phyloP scores from a whole-genome alignment of 2,888 invertebrate genomes.

The Elysia crispata region DNA sequence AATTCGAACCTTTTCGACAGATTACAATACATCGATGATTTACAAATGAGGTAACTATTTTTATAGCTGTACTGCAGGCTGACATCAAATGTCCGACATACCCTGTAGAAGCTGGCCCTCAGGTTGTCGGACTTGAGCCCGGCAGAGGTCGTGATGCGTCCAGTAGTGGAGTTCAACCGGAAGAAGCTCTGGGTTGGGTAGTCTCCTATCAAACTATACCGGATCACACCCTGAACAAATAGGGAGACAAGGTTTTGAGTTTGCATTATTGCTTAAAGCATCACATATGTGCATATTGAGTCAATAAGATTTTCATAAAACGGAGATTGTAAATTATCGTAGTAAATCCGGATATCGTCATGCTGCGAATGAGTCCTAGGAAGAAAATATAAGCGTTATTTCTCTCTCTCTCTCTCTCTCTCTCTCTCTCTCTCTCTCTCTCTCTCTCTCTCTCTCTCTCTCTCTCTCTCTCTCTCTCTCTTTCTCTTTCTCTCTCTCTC shows the following conservation, averaged over 20 bases:
- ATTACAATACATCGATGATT: too few species aligned
- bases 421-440: neutral
- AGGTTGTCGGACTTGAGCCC: slow-evolving; percentile 57
- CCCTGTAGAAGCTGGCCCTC: slow-evolving; percentile 56
- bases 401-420: neutral
- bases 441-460: slow-evolving; percentile 11
- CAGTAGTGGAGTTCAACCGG: slow-evolving; percentile 54
- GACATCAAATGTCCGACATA: too few species aligned
- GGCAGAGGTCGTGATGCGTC: slow-evolving; percentile 54
- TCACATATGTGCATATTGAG: too few species aligned
- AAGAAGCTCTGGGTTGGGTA: slow-evolving; percentile 72
- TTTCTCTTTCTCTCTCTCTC: neutral
- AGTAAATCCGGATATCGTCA: too few species aligned
- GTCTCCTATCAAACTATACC: slow-evolving; percentile 68
- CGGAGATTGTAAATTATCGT: too few species aligned
- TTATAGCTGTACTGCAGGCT: too few species aligned
- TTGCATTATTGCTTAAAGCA: too few species aligned
- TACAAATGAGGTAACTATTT: too few species aligned
- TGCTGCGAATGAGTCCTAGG: too few species aligned
- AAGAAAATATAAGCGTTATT: too few species aligned
- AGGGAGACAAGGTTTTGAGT: slow-evolving; percentile 9
- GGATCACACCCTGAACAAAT: slow-evolving; percentile 60
- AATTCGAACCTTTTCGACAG: too few species aligned
- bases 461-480: neutral
- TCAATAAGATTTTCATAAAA: too few species aligned